Percentiles rank a stretch among this genome's conserved stretches.
phyloP scores from a whole-genome alignment of 2,113 vertebrate species.

The Toxotes chatareus region DNA sequence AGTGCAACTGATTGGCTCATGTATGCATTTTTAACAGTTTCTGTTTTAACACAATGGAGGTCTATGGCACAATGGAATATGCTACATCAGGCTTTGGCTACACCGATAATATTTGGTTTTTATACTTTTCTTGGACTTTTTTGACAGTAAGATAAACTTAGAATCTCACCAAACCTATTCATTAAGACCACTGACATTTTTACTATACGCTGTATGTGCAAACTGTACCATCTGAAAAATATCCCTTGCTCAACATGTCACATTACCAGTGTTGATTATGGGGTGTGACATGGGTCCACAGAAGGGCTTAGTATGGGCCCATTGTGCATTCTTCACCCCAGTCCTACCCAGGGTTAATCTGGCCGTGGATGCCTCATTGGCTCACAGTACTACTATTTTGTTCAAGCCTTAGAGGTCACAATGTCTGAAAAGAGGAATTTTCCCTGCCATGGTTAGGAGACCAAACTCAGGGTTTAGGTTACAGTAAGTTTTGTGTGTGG shows the following conservation, averaged over 20 bases:
- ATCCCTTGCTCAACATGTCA: neutral
- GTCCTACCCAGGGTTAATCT: neutral
- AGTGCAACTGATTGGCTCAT: no score
- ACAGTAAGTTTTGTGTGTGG: neutral
- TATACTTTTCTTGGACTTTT: no score
- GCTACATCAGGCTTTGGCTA: no score
- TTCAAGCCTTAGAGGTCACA: neutral
- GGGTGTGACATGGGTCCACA: neutral
- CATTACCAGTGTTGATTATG: neutral
- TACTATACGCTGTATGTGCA: neutral
- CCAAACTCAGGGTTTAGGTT: neutral
- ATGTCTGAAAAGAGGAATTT: neutral
- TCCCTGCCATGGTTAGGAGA: neutral
- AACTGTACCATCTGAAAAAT: neutral
- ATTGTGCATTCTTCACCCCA: neutral
- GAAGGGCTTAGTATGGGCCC: neutral
- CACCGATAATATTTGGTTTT: no score
- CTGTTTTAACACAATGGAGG: no score
- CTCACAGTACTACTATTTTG: neutral
- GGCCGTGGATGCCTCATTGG: neutral
- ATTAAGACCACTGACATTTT: neutral
- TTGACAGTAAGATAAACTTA: no score
- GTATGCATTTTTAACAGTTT: no score
- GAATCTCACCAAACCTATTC: no score
- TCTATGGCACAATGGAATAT: no score